These are phyloP conservation scores for Pyrocoelia pectoralis DNA, from an alignment of 2,888 invertebrate genomes.

Conservation along the genomic window DNA sequence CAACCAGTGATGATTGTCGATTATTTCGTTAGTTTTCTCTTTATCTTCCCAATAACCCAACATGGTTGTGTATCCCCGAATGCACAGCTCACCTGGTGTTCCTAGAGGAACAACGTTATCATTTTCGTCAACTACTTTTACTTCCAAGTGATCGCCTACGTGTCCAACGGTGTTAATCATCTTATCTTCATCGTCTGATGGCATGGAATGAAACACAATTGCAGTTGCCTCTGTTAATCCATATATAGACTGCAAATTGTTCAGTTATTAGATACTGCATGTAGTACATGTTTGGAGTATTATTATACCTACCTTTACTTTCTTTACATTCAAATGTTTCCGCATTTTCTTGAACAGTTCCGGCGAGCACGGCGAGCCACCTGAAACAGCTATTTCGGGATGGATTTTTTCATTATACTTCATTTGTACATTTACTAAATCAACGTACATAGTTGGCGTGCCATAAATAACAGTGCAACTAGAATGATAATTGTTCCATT, in stretches of 20 bases:
- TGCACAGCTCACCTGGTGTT: slow-evolving; percentile 76
- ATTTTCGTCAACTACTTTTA: slow-evolving; percentile 71
- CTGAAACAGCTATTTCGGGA: slow-evolving; percentile 68
- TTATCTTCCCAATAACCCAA: slow-evolving; percentile 82
- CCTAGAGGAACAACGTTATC: slow-evolving; percentile 75
- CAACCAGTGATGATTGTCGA: slow-evolving; percentile 78
- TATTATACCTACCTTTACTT: slow-evolving; percentile 65
- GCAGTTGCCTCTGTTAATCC: slow-evolving; percentile 71
- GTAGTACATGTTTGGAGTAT: neutral
- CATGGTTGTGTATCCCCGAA: slow-evolving; percentile 82
- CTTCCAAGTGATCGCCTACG: slow-evolving; percentile 66
- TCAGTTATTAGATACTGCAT: neutral
- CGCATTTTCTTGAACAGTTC: slow-evolving; percentile 65
- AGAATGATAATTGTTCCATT: neutral
- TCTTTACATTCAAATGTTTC: slow-evolving; percentile 59
- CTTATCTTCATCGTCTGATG: slow-evolving; percentile 58
- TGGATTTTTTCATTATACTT: slow-evolving; percentile 61
- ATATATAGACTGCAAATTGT: slow-evolving; percentile 63
- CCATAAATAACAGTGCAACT: slow-evolving; percentile 79
- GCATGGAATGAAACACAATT: slow-evolving; percentile 63
- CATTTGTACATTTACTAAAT: slow-evolving; percentile 68
- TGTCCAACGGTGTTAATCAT: slow-evolving; percentile 64
- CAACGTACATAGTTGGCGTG: slow-evolving; percentile 88
- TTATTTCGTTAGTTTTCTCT: slow-evolving; percentile 73
- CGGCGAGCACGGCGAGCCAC: slow-evolving; percentile 77